phyloP scores from a whole-genome alignment of 2,797 vertebrate species.

The Neosalanx taihuensis region DNA sequence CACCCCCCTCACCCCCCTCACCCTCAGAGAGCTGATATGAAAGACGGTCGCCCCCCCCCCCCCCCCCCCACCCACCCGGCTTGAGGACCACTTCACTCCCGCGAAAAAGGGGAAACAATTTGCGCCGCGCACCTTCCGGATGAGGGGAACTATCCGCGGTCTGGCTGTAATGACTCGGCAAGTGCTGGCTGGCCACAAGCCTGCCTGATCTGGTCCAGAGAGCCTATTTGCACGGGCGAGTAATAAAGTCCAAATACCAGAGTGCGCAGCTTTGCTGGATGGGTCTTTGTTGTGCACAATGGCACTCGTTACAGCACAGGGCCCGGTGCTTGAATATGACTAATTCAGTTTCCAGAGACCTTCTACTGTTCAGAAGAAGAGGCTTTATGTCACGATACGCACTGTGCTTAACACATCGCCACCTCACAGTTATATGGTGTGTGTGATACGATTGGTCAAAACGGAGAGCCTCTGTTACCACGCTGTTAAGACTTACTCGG shows the following conservation, averaged over 20 bases:
- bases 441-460: too few species aligned
- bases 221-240: constrained; percentile 54
- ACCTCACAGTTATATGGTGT: too few species aligned
- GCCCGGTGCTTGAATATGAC: constrained; percentile 39
- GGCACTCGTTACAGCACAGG: constrained; percentile 51
- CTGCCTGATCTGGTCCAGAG: constrained; percentile 48
- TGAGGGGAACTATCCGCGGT: constrained; percentile 47
- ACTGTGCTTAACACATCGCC: too few species aligned
- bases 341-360: constrained; percentile 34
- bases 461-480: too few species aligned
- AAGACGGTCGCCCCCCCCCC: constrained; percentile 53
- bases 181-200: constrained; percentile 50
- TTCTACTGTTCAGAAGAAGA: constrained; percentile 7
- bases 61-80: constrained; percentile 36
- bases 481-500: too few species aligned
- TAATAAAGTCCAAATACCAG: constrained; percentile 54
- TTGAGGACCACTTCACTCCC: constrained; percentile 50
- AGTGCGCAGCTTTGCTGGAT: constrained; percentile 32
- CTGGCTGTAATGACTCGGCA: constrained; percentile 51
- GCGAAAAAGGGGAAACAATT: constrained; percentile 69
- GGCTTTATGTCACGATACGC: constrained; percentile 24
- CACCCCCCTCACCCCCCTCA: constrained; percentile 27
- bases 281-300: constrained; percentile 44
- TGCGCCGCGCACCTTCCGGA: constrained; percentile 46
- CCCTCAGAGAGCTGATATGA: constrained; percentile 39